These are phyloP conservation scores for Endomychus coccineus DNA, from an alignment of 2,888 invertebrate species.

Conservation along the genomic window DNA sequence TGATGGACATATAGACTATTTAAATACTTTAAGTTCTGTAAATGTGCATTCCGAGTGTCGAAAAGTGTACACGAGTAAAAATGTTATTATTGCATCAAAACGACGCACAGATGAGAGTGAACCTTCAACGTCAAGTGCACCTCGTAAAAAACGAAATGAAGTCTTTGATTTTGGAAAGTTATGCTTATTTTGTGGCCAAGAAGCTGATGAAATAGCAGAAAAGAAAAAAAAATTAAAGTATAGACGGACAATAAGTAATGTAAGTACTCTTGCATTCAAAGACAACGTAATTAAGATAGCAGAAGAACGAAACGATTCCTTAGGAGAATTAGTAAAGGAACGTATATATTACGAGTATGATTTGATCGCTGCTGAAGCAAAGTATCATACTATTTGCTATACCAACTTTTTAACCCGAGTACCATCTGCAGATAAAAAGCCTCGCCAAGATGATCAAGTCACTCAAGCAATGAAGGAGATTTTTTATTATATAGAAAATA, in stretches of 20 bases:
- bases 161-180: slow-evolving; percentile 20
- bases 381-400: slow-evolving; percentile 36
- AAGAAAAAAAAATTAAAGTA: slow-evolving; percentile 17
- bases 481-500: slow-evolving; percentile 30
- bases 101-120: slow-evolving; percentile 15
- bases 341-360: slow-evolving; percentile 21
- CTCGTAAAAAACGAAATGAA: slow-evolving; percentile 19
- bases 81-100: slow-evolving; percentile 6
- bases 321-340: slow-evolving; percentile 23
- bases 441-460: slow-evolving; percentile 35
- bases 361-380: slow-evolving; percentile 29
- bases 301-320: slow-evolving; percentile 32
- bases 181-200: slow-evolving; percentile 23
- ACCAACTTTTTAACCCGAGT: slow-evolving; percentile 29
- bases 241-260: slow-evolving; percentile 30
- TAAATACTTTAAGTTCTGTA: slow-evolving; percentile 21
- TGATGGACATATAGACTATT: slow-evolving; percentile 21
- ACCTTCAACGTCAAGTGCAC: slow-evolving; percentile 16
- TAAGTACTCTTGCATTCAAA: slow-evolving; percentile 34
- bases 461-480: slow-evolving; percentile 36
- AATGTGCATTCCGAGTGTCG: slow-evolving; percentile 19
- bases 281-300: slow-evolving; percentile 34
- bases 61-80: slow-evolving; percentile 12
- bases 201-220: slow-evolving; percentile 14
- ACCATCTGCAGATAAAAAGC: slow-evolving; percentile 29